Base-by-base conservation (phyloP, 2,113 vertebrate species). In the Lipotes vexillifer region DNA sequence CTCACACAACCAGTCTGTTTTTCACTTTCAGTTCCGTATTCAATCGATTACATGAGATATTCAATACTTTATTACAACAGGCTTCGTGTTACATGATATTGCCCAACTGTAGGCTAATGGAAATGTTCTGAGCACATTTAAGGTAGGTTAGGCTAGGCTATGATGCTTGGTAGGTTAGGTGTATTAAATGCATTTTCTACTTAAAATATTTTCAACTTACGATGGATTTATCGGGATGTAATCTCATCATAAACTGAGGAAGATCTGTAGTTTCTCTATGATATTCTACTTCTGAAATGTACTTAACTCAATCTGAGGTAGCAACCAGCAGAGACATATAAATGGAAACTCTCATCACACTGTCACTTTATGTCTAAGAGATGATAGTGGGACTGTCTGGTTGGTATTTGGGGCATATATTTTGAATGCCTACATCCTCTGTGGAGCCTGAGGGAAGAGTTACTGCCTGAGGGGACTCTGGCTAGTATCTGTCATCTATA, bases 371-470 rank as follows among this genome's bases (percentile, higher is more conserved):
- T 91, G 49, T 91, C 77, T 38, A 82, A 96, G 59, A 95, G 81
- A 80, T 85, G 49, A 93, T 59, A 96, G 59, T 36, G 33, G 82
- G 68, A 84, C 9, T 95, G 57, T 92, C 49, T 97, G 85, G 69
- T 65, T 98, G 89, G 88, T 68, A 97, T 97, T 94, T 94, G 52
- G 77, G 36, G 13, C 38, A 93, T 49, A 90, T 89, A 90, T 83
- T 96, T 96, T 97, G 61, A 96, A 92, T 18, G 65, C 46, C 91
- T 83, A 95, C 63, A 97, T 33, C 29, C 72, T 97, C 87, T 97
- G 87, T 71, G 29, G 63, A 93, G 86, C 85, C 74, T 87, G 68
- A 88, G 89, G 95, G 82, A 61, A 97, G 27, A 93, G 31, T 93
- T 96, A 96, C 46, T 77, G 69, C 81, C 46, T 93, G 71, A 97